These are phyloP conservation scores for Anolis apletophallus DNA, from an alignment of 2,797 vertebrate genomes.

Conservation along the genomic window DNA sequence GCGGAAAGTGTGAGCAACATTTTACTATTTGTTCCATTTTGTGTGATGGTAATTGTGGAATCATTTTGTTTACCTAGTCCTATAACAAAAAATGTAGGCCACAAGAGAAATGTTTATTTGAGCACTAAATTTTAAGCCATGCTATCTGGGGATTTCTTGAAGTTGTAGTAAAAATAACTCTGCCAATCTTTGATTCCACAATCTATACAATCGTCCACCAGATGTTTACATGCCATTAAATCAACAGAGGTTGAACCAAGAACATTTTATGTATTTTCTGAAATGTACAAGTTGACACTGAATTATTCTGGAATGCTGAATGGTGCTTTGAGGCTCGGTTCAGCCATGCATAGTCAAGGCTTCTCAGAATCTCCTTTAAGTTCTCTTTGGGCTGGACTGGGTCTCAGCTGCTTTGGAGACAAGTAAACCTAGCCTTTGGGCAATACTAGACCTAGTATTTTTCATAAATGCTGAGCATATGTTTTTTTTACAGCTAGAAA, in stretches of 20 bases:
- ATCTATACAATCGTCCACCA: background rate
- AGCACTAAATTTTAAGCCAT: no score
- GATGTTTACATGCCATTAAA: background rate
- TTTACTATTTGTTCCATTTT: no score
- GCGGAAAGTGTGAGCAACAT: no score
- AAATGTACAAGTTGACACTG: background rate
- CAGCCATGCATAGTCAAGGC: background rate
- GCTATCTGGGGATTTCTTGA: no score
- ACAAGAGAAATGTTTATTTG: no score
- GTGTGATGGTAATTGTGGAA: no score
- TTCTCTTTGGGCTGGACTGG: background rate
- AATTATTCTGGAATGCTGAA: background rate
- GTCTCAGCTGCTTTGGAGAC: constrained; percentile 4
- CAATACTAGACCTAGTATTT: background rate
- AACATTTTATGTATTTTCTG: background rate
- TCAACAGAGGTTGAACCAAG: background rate
- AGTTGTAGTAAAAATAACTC: no score
- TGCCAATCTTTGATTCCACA: no score
- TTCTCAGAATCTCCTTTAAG: constrained; percentile 1
- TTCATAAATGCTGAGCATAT: constrained; percentile 8
- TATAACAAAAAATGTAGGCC: no score
- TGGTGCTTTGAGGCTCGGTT: constrained; percentile 5
- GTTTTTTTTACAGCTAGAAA: constrained; percentile 17
- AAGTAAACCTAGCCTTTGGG: constrained; percentile 39
- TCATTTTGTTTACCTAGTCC: no score